These are phyloP conservation scores for Panzeria rudis DNA, from an alignment of 2,888 invertebrate genomes.

Conservation along the genomic window DNA sequence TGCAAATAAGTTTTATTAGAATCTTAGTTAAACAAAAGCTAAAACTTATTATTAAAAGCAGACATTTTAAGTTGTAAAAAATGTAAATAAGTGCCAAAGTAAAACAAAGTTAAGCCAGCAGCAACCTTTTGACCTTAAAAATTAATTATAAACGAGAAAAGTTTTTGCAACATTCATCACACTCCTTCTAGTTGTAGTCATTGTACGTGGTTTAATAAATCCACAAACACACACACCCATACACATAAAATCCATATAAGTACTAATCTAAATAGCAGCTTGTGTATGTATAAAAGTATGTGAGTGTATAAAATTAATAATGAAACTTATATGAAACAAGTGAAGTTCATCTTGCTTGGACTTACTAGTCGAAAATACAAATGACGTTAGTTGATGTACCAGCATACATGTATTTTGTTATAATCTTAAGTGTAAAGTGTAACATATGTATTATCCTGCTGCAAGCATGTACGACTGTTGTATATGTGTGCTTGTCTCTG, in stretches of 20 bases:
- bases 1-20: background rate
- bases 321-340: constrained; percentile 39
- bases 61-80: constrained; percentile 18
- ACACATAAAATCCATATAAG: background rate
- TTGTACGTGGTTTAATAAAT: constrained; percentile 20
- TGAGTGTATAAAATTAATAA: constrained; percentile 35
- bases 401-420: background rate
- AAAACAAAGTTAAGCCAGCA: background rate
- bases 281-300: background rate
- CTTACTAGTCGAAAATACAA: background rate
- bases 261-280: background rate
- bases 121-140: constrained; percentile 22
- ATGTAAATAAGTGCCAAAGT: background rate
- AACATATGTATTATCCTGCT: constrained; percentile 21
- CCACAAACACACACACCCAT: background rate
- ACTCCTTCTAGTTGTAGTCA: background rate
- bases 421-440: constrained; percentile 6
- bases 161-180: constrained; percentile 12
- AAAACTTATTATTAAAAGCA: background rate
- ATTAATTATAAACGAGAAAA: constrained; percentile 32
- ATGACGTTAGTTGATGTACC: constrained; percentile 3
- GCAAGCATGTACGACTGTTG: background rate
- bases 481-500: background rate
- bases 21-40: background rate
- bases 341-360: constrained; percentile 9